Evolutionary conservation across 2,888 invertebrate genomes (phyloP), one percentile per base, ranked within the genome.

Genomic region (Diarsia mendica): DNA sequence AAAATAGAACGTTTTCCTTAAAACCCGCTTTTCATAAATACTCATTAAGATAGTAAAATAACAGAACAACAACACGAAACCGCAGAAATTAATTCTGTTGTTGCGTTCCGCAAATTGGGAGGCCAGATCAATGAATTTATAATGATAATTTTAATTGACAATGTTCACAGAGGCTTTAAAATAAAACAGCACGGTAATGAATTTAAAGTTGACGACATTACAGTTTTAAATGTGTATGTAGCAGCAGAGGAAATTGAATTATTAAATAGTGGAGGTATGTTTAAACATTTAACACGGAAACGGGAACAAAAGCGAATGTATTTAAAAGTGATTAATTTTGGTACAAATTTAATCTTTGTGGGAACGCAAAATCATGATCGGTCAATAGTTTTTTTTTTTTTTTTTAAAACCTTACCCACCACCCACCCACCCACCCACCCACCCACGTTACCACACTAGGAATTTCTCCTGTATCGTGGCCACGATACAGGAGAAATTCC

Each of bases 71-170:
- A 46, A 33, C 66, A 46, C 9, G 28, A 63, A 58, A 64, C 81
- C 63, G 3, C 73, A 72, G 44, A 71, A 71, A 77, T 77, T 49
- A 70, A 84, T 74, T 73, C 72, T 33, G 39, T 60, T 70, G 66
- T 64, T 49, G 46, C 28, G 23, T 67, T 69, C 53, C 53, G 48
- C 49, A 77, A 84, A 81, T 84, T 74, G 69, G 55, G n/a, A 67
- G 39, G 55, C 53, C 66, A 39, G 67, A 81, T 80, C 85, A 74
- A 83, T 84, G 77, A 84, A 83, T 83, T 70, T 81, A 67, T 83
- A 81, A 83, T 83, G 74, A 69, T 81, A 72, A 84, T 81, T 84
- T 81, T 53, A 84, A 84, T 80, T 72, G 61, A 61, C 72, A 83
- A 73, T 68, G 70, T 68, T 63, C 55, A 65, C 67, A 68, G 51